phyloP scores from a whole-genome alignment of 2,888 invertebrate species.

The Macropis europaea region DNA sequence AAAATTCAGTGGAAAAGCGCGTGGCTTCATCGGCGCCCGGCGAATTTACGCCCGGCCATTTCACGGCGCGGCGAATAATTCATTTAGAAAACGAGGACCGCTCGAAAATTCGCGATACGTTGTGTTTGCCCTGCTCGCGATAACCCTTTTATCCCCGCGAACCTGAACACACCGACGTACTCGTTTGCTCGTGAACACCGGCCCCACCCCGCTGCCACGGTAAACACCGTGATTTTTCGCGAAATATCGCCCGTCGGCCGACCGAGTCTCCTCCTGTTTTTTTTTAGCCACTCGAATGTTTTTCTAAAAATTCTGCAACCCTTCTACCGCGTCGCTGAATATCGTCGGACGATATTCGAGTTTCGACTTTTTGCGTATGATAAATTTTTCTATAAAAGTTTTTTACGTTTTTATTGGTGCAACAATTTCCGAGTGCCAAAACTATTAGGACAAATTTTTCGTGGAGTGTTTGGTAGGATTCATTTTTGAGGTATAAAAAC shows the following conservation, averaged over 20 bases:
- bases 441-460: too few relatives aligned
- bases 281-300: too few relatives aligned
- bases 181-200: slow-evolving; percentile 17
- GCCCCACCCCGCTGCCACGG: slow-evolving; percentile 2
- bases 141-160: slow-evolving; percentile 42
- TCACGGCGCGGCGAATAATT: slow-evolving; percentile 42
- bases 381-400: too few relatives aligned
- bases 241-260: background rate
- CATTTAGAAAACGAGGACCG: slow-evolving; percentile 42
- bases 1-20: slow-evolving; percentile 32
- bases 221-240: slow-evolving; percentile 9
- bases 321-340: too few relatives aligned
- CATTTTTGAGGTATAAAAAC: too few relatives aligned
- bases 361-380: too few relatives aligned
- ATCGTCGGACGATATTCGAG: too few relatives aligned
- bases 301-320: too few relatives aligned
- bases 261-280: too few relatives aligned
- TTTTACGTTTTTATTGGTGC: too few relatives aligned
- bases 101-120: slow-evolving; percentile 27
- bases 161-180: background rate
- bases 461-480: too few relatives aligned
- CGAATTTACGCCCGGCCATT: slow-evolving; percentile 9
- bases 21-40: background rate
- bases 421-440: too few relatives aligned
- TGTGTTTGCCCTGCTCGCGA: slow-evolving; percentile 27